Base-by-base conservation (phyloP, 1,140 invertebrate genomes). In the Aphis craccivora region DNA sequence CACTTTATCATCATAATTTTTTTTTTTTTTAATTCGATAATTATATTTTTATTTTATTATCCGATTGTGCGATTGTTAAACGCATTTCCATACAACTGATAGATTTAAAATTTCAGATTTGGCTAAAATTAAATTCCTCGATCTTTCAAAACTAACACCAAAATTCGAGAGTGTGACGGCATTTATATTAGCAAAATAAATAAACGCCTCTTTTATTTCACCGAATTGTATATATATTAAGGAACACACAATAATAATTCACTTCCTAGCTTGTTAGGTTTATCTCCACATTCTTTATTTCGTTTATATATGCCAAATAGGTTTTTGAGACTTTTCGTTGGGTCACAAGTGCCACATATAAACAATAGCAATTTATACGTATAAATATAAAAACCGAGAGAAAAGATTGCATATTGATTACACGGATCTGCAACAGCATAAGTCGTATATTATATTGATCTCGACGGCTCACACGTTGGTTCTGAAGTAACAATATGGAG, bases 161-260 rank as follows among this genome's bases (percentile, higher is more conserved):
- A 43, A 5, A 45, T 43, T 43, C 4, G 37, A 40, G 5, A 86
- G 40, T 43, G 40, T 40, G 23, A 40, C 3, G 3, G 37, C 11
- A 30, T 14, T 14, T 86, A 43, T 86, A 40, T 86, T 86, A 86
- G 83, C 83, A 14, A 86, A 86, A 86, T 43, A 86, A 86, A 86
- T 43, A 86, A 43, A 86, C 23, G 23, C 37, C 9, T 86, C 25
- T 40, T 86, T 83, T 83, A 35, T 30, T 86, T 86, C 40, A 25
- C 83, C 2, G 20, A 8, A 83, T 86, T 25, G 0, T 81, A 22
- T 35, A 35, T 84, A 40, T 37, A 84, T 23, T 25, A 86, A 35
- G 3, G 7, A 84, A 86, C 25, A 43, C 43, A 43, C 83, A 43
- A 25, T 25, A 86, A 86, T 14, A 40, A 25, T 86, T 40, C 37